A percentile compares a stretch with the other conserved stretches of the same genome.
phyloP scores from a whole-genome alignment of 2,113 vertebrate genomes.

The Hemicordylus capensis region DNA sequence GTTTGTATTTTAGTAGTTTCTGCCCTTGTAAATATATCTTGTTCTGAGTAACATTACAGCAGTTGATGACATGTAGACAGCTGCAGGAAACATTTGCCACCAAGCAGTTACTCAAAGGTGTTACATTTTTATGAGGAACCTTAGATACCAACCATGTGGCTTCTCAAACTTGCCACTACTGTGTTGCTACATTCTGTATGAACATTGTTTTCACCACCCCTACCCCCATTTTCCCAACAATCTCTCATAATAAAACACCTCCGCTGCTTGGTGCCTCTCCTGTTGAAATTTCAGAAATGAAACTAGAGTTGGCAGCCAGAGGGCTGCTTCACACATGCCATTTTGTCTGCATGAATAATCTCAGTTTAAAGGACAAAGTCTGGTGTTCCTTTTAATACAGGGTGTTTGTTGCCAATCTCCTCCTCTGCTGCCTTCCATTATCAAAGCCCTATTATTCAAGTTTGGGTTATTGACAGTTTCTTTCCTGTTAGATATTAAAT shows the following conservation, averaged over 20 bases:
- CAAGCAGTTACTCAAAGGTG: background rate
- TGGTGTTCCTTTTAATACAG: background rate
- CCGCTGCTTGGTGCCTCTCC: background rate
- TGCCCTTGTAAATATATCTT: constrained; percentile 29
- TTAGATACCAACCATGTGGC: background rate
- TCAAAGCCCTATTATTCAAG: background rate
- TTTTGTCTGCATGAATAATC: too few species aligned
- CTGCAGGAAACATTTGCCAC: background rate
- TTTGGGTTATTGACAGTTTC: background rate
- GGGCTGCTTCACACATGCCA: background rate
- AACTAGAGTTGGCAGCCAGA: background rate
- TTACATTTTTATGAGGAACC: background rate
- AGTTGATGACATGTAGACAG: background rate
- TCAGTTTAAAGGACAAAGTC: background rate
- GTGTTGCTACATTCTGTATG: background rate
- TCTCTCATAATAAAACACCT: accelerated
- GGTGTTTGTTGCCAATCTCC: background rate
- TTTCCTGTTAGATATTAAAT: background rate
- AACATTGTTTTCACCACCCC: accelerated
- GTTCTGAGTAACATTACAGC: constrained; percentile 38
- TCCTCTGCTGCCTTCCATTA: background rate
- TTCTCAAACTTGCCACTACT: background rate
- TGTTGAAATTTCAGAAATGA: background rate
- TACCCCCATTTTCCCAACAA: background rate
- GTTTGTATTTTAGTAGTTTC: constrained; percentile 38